Evolutionary conservation across 1,140 invertebrate genomes (phyloP), one percentile per base, ranked within the genome.

Genomic region (Rhynchophorus ferrugineus): DNA sequence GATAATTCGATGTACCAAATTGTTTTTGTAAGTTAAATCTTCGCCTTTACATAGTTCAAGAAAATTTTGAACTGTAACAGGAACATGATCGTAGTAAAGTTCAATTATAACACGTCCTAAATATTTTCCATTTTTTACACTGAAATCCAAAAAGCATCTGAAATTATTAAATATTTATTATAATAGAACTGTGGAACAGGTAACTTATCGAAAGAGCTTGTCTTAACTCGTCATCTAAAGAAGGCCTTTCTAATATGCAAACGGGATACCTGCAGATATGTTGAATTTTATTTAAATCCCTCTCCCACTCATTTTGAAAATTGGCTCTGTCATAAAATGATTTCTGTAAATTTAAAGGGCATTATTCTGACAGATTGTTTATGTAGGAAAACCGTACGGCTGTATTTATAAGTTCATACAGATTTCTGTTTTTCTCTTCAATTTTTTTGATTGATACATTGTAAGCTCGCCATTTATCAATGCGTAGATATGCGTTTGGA

Each of bases 31-130:
- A 54, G 55, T 49, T 17, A 70, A 60, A 21, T 69, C 58, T 6
- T 53, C 48, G 8, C 78, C 77, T 24, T 65, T 70, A 61, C 80
- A 83, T 19, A 84, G 61, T 17, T 72, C 68, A 50, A 74, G 66
- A 57, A 86, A 86, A 64, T 85, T 86, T 58, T 74, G 71, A 48
- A 80, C 81, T 0, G 79, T 83, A 58, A 70, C 73, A 2, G 83
- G 82, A 6, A 77, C 78, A 36, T 75, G 64, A 63, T 82, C 78
- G 19, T 68, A 64, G 58, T 81, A 85, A 14, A 85, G 64, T 70
- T 84, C 74, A 22, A 80, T 66, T 9, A 77, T 58, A 16, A 80
- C 67, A 38, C 68, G 61, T 11, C 78, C 78, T 17, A 78, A 62
- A 46, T 60, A 47, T 49, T 59, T 54, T 3, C 64, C 62, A 46